Conservation (phyloP, 2,113 vertebrate genomes). For the Cynocephalus volans region DNA sequence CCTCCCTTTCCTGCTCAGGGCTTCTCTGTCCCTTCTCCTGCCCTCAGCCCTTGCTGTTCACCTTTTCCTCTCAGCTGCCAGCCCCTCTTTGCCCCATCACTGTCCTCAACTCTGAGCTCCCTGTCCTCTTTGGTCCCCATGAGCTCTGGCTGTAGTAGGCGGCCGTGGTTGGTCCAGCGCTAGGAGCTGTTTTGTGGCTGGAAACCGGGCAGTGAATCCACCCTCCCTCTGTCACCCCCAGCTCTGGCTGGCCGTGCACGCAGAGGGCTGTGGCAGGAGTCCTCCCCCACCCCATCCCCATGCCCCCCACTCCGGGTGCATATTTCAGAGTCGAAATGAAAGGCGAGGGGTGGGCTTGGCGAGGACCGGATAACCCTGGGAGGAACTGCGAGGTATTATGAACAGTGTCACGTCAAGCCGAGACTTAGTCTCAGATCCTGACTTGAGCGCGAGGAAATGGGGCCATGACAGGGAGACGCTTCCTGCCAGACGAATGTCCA, state of each 20-base stretch:
- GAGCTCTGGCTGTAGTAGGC: rapidly evolving
- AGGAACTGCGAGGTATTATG: constrained; percentile 43
- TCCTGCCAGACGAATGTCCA: constrained; percentile 75
- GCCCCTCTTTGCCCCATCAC: no score
- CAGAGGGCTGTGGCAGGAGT: rapidly evolving
- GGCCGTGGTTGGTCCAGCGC: neutral
- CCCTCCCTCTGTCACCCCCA: neutral
- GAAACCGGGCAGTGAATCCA: neutral
- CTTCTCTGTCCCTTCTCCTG: neutral
- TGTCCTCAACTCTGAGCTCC: neutral
- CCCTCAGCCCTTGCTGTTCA: neutral
- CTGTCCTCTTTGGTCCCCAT: no score
- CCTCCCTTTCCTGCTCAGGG: neutral
- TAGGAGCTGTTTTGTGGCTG: neutral
- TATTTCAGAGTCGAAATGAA: constrained; percentile 33
- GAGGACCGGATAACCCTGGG: neutral
- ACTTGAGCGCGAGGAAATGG: constrained; percentile 64
- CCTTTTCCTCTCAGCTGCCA: neutral
- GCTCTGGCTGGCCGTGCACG: neutral
- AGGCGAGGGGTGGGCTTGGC: constrained; percentile 34
- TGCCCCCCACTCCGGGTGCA: rapidly evolving
- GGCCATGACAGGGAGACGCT: constrained; percentile 64
- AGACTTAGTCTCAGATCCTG: constrained; percentile 70
- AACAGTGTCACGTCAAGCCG: constrained; percentile 57
- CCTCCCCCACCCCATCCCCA: neutral